These are phyloP conservation scores for Mythimna impura DNA, from an alignment of 2,888 invertebrate genomes.

Conservation along the genomic window DNA sequence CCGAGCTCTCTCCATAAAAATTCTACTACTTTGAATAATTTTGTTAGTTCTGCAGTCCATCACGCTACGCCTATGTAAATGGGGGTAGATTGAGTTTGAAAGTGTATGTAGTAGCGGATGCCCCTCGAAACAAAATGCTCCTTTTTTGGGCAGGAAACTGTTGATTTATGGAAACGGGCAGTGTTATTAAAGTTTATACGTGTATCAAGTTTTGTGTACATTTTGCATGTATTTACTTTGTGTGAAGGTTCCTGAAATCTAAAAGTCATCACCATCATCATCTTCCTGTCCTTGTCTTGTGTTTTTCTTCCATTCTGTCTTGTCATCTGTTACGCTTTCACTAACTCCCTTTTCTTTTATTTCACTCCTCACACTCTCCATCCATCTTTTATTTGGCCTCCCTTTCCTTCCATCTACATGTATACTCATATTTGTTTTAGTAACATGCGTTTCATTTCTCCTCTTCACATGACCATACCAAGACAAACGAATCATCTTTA, in stretches of 20 bases:
- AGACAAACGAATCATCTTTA: too few species aligned
- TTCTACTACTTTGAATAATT: constrained; percentile 87
- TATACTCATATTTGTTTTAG: too few species aligned
- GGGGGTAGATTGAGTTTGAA: constrained; percentile 80
- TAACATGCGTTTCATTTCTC: too few species aligned
- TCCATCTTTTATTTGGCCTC: too few species aligned
- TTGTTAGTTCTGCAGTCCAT: constrained; percentile 84
- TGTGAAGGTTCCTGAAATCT: background rate
- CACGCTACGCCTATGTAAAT: constrained; percentile 85
- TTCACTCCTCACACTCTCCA: too few species aligned
- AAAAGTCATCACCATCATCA: too few species aligned
- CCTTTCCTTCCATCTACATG: too few species aligned
- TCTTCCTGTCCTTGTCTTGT: too few species aligned
- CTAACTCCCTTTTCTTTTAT: too few species aligned
- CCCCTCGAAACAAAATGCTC: constrained; percentile 51
- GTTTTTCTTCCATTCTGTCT: too few species aligned
- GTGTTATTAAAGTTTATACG: constrained; percentile 47
- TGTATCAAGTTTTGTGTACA: constrained; percentile 27
- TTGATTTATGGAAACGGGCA: constrained; percentile 56
- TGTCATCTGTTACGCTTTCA: too few species aligned
- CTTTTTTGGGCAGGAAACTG: constrained; percentile 41
- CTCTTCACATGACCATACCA: too few species aligned
- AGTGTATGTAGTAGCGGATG: constrained; percentile 54
- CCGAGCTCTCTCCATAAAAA: constrained; percentile 74
- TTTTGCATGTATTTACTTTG: constrained; percentile 19